Evolutionary conservation across 2,797 vertebrate species (phyloP), one percentile per base, ranked within the genome.

Genomic region (Poeciliopsis gracilis): DNA sequence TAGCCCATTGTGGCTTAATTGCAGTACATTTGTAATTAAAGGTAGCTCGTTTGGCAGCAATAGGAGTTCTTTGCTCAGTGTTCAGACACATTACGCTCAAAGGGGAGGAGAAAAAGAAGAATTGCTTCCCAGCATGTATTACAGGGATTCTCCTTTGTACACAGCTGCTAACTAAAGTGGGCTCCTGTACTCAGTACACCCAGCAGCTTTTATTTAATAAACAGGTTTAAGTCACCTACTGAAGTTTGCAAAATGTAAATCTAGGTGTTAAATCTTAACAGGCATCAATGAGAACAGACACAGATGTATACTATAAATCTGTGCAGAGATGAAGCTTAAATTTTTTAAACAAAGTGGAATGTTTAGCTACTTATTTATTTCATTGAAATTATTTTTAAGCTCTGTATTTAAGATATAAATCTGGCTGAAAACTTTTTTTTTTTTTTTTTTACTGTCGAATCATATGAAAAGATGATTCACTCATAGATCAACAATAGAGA

Each of bases 1-100:
- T 76, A 84, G 77, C 59, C 85, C 86, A 93, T 95, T 92, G 93
- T 86, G 77, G 71, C 76, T 80, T 93, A 92, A 95, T 94, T 94
- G 88, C 83, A 61, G 76, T 90, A 88, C 88, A 93, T 86, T 81
- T 91, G 88, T 92, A 94, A 94, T 94, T 94, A 94, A 79, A 82
- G 79, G 78, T 74, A 84, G 79, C 85, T 86, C 16, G 9, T 77
- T 33, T 33, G 84, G 84, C 46, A 33, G 78, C 74, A 72, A 75
- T 80, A 67, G 72, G 82, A 84, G 86, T 84, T 85, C 74, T 77
- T 69, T 83, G 74, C 79, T 78, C 83, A 5, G 28, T 76, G 83
- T 86, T 89, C 82, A 67, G 76, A 81, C 77, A 53, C 85, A 87
- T 90, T 88, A 85, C 77, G 75, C 69, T 69, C 59, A 36, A 47